phyloP scores from a whole-genome alignment of 2,113 vertebrate species.

The Ptilonorhynchus violaceus region DNA sequence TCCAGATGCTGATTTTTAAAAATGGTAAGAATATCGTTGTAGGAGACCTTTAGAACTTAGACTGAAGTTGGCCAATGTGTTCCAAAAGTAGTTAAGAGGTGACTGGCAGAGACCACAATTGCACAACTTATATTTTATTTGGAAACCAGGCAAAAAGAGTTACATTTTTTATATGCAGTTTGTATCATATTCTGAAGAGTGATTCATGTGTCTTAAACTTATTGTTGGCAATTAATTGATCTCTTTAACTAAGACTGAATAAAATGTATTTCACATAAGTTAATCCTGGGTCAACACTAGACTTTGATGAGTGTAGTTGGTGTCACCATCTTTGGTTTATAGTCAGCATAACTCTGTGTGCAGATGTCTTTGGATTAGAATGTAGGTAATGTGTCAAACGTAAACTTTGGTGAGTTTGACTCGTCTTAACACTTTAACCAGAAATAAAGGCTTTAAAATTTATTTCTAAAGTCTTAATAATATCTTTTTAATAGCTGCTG shows the following conservation, averaged over 20 bases:
- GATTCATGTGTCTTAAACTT: background rate
- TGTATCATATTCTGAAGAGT: background rate
- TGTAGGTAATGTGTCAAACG: background rate
- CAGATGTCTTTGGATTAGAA: background rate
- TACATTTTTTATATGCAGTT: background rate
- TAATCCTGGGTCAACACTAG: background rate
- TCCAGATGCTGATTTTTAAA: background rate
- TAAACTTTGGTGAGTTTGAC: background rate
- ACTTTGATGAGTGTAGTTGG: background rate
- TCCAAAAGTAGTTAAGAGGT: background rate
- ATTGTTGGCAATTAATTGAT: background rate
- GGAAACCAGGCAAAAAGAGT: background rate
- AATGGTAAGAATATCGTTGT: background rate
- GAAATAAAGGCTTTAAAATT: background rate
- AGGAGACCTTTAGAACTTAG: background rate
- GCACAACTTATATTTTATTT: conserved; percentile 22
- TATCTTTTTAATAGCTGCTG: background rate
- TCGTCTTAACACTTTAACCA: background rate
- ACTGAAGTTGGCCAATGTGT: background rate
- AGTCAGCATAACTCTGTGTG: background rate
- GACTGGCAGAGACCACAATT: background rate
- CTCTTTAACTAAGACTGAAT: background rate
- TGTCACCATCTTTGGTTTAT: background rate
- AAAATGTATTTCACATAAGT: background rate
- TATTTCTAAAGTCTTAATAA: background rate